Conservation (phyloP, 2,113 vertebrate genomes). For the Myiopsitta monachus region DNA sequence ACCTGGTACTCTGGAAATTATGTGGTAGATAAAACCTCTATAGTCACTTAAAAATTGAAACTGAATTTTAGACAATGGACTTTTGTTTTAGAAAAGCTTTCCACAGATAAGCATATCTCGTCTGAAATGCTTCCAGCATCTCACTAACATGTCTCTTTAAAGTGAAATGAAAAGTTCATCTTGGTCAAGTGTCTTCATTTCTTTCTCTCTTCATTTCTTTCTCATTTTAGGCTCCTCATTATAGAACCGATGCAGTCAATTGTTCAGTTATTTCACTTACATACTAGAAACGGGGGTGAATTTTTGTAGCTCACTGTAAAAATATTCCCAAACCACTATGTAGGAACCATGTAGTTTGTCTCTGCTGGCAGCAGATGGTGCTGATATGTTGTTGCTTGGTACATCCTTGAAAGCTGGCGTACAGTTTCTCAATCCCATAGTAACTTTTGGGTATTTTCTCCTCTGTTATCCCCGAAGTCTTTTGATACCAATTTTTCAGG, state of each 20-base stretch:
- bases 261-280: background rate
- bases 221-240: background rate
- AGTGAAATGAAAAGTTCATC: background rate
- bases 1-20: background rate
- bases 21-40: background rate
- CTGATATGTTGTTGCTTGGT: background rate
- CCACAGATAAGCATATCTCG: fast-evolving
- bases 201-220: background rate
- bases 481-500: background rate
- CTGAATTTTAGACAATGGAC: background rate
- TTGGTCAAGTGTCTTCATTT: background rate
- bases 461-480: background rate
- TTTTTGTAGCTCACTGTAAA: background rate
- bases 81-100: background rate
- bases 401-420: background rate
- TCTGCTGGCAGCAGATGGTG: conserved; percentile 36
- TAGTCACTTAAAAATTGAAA: background rate
- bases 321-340: fast-evolving
- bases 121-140: background rate
- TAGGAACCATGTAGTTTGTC: background rate
- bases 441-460: background rate
- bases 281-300: fast-evolving
- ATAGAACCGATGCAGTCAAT: background rate
- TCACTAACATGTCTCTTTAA: background rate
- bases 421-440: background rate